Percentiles rank a stretch among this genome's conserved stretches.
Evolutionary conservation across 2,797 vertebrate genomes (phyloP).

Genomic region (Fratercula arctica): DNA sequence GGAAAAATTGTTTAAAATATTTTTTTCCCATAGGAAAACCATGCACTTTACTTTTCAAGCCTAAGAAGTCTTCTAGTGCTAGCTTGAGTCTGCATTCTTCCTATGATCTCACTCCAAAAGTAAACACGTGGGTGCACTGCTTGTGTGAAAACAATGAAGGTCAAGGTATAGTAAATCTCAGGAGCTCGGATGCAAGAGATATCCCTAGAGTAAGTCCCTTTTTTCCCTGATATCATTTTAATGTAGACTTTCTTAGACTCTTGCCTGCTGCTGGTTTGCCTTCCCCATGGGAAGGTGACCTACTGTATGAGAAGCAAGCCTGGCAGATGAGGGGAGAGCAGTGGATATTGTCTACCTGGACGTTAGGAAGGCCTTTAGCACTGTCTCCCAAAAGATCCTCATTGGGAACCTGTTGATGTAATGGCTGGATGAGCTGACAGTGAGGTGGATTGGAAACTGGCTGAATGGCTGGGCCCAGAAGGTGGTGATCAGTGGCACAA

Average conservation of each 20-base stretch:
- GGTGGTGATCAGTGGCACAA: not conserved
- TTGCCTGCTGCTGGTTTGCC: not conserved
- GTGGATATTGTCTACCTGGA: not conserved
- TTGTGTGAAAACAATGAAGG: not conserved
- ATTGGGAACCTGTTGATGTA: not conserved
- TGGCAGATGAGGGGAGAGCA: not conserved
- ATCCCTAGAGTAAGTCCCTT: not conserved
- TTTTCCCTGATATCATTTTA: not conserved
- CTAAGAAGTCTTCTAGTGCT: not conserved
- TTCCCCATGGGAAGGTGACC: not conserved
- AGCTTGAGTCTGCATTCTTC: not conserved
- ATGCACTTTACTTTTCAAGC: not conserved
- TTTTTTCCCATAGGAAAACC: conserved; percentile 66
- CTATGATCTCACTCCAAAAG: not conserved
- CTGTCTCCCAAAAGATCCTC: not conserved
- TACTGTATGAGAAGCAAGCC: not conserved
- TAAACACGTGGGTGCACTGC: not conserved
- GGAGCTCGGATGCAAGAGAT: not conserved
- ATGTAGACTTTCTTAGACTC: not conserved
- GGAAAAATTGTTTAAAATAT: conserved; percentile 40
- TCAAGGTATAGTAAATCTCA: not conserved
- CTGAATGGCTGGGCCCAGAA: not conserved
- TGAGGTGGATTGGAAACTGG: not conserved
- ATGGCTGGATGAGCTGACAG: not conserved
- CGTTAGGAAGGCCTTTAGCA: not conserved